Conservation (phyloP, 2,888 invertebrate species). For the Nemoura dubitans region DNA sequence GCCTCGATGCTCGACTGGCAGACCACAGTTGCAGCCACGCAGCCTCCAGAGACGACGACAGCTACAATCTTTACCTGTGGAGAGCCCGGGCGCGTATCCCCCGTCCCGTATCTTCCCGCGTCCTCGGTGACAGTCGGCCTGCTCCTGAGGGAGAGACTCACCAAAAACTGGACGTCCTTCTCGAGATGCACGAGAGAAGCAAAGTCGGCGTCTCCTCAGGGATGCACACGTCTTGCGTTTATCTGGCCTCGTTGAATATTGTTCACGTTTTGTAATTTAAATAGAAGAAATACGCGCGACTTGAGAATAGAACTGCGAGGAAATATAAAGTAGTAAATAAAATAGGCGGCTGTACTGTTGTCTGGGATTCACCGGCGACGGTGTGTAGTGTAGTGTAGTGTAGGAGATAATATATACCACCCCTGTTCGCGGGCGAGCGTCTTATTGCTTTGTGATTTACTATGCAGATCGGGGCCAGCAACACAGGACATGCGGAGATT, state of each 20-base stretch:
- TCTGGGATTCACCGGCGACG: neutral
- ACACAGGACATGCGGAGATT: neutral
- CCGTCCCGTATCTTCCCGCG: neutral
- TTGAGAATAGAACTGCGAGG: slow-evolving; percentile 9
- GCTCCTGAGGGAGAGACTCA: slow-evolving; percentile 16
- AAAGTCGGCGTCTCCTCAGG: slow-evolving; percentile 13
- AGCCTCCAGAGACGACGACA: neutral
- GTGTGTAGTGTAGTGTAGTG: neutral
- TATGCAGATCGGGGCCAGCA: neutral
- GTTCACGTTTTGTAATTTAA: slow-evolving; percentile 40
- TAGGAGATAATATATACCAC: slow-evolving; percentile 13
- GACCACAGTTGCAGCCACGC: neutral
- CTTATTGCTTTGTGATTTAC: slow-evolving; percentile 12
- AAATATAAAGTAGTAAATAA: slow-evolving; percentile 31
- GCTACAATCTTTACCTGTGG: neutral
- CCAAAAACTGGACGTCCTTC: slow-evolving; percentile 17
- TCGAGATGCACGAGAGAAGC: neutral
- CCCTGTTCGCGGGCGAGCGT: neutral
- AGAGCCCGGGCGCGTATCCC: neutral
- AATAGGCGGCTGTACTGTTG: neutral
- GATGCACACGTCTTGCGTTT: slow-evolving; percentile 33
- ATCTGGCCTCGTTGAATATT: slow-evolving; percentile 37
- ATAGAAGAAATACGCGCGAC: slow-evolving; percentile 39
- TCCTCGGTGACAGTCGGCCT: slow-evolving; percentile 13
- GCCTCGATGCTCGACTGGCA: neutral